Evolutionary conservation across 2,797 vertebrate genomes (phyloP).

Genomic region (Platyrinchus mystaceus): DNA sequence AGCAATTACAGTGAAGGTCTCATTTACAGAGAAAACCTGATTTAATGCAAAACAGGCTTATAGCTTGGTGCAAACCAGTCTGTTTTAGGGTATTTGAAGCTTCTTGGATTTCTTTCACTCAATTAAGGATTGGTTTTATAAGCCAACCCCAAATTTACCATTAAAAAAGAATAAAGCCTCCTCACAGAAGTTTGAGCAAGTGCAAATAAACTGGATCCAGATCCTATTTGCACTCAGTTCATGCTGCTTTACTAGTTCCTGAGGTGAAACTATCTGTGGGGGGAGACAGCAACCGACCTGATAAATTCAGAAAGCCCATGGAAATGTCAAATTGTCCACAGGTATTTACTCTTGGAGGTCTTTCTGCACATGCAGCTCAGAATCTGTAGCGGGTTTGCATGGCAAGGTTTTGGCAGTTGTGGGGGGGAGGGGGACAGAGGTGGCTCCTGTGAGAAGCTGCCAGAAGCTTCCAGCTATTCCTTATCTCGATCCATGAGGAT

Average conservation of each 20-base stretch:
- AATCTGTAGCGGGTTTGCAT: background rate
- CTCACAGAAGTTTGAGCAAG: background rate
- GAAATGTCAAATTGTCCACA: background rate
- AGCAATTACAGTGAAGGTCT: constrained; percentile 47
- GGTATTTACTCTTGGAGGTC: background rate
- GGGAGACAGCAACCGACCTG: background rate
- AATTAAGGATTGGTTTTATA: constrained; percentile 19
- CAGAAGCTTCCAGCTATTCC: background rate
- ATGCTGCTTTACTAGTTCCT: accelerated
- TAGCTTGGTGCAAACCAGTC: background rate
- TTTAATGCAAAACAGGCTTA: constrained; percentile 53
- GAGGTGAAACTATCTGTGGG: background rate
- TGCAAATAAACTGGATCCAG: background rate
- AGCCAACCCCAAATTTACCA: background rate
- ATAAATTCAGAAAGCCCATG: background rate
- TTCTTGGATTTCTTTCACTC: background rate
- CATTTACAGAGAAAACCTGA: constrained; percentile 39
- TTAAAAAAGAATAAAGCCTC: background rate
- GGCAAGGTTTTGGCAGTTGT: background rate
- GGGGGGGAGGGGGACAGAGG: background rate
- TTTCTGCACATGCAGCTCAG: background rate
- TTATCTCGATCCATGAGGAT: accelerated
- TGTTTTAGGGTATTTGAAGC: constrained; percentile 21
- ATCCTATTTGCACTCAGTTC: background rate
- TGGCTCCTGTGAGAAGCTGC: background rate